Conservation (phyloP, 2,797 vertebrate genomes). For the Paguma larvata region DNA sequence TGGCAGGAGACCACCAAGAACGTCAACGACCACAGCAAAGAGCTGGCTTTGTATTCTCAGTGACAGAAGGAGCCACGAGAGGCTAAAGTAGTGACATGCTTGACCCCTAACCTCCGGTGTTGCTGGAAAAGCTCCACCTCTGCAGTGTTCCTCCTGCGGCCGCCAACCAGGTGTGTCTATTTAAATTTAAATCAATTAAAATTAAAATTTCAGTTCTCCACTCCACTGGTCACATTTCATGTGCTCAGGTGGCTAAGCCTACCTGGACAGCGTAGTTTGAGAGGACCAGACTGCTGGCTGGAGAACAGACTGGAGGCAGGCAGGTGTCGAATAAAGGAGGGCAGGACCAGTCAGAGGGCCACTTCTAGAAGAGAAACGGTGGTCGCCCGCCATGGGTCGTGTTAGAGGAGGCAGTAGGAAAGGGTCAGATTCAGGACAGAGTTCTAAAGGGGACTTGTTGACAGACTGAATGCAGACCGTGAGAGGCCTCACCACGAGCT, state of each 20-base stretch:
- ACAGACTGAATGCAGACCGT: background rate
- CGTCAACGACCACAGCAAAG: background rate
- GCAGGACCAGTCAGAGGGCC: background rate
- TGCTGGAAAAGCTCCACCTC: background rate
- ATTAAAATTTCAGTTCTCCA: background rate
- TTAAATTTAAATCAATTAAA: constrained; percentile 5
- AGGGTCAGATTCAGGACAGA: background rate
- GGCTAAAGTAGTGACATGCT: background rate
- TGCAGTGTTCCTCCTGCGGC: background rate
- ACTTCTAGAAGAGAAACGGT: background rate
- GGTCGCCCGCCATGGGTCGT: background rate
- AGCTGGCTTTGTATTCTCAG: background rate
- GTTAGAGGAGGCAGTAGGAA: background rate
- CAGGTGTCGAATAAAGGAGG: background rate
- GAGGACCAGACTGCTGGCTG: background rate
- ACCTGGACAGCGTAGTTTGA: background rate
- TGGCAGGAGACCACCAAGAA: background rate
- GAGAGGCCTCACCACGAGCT: background rate
- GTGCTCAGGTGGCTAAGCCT: background rate
- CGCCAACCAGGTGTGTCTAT: background rate
- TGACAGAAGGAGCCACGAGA: background rate
- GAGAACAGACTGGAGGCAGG: background rate
- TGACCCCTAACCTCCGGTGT: background rate
- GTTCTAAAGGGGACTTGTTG: background rate
- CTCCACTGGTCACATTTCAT: background rate